Percentiles rank a stretch among this genome's conserved stretches.
Conservation (phyloP, 2,113 vertebrate genomes). For the Camelus bactrianus region DNA sequence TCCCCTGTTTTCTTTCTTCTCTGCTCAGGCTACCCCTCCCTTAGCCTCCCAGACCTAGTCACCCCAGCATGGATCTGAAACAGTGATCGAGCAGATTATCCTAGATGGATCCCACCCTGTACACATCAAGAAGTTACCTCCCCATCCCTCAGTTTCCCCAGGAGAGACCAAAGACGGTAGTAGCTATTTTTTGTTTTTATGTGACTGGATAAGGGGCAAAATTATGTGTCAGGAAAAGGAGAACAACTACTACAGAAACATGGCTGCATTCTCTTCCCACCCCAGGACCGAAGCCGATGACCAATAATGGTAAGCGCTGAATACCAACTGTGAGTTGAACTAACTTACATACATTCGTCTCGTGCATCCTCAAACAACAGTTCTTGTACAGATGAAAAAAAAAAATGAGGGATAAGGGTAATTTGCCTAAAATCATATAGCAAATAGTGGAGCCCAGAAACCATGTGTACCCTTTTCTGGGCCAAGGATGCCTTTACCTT, state of each 20-base stretch:
- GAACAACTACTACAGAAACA: neutral
- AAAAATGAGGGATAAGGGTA: neutral
- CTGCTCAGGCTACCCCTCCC: neutral
- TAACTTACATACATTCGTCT: neutral
- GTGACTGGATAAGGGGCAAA: neutral
- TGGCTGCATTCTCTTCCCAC: neutral
- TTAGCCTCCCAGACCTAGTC: neutral
- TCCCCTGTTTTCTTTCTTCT: neutral
- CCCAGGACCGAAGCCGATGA: neutral
- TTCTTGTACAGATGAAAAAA: neutral
- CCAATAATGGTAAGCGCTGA: neutral
- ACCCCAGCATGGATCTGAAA: neutral
- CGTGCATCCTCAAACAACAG: neutral
- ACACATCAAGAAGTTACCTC: neutral
- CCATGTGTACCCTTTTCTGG: neutral
- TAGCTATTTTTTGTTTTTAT: conserved; percentile 20
- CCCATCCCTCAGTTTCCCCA: neutral
- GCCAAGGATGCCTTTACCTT: neutral
- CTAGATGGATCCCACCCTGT: too few species aligned
- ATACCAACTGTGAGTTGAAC: neutral
- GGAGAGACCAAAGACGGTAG: neutral
- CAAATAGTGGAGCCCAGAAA: neutral
- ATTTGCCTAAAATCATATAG: neutral
- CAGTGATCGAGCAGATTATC: neutral
- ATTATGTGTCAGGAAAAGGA: neutral